Conservation (phyloP, 2,888 invertebrate genomes). For the Ormyrus nitidulus region DNA sequence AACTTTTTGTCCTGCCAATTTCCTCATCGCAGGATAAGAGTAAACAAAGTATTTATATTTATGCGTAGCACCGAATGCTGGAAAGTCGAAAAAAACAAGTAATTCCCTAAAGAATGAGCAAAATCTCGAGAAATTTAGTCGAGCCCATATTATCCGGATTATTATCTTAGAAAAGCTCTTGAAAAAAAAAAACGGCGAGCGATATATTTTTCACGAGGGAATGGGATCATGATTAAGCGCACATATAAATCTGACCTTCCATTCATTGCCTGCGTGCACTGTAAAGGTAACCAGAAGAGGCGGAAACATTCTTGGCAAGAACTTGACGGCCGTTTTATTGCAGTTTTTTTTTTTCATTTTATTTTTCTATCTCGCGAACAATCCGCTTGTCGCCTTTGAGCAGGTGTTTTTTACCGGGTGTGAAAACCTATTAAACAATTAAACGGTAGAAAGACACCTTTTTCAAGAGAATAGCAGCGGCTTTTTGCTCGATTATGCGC, state of each 20-base stretch:
- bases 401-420: slow-evolving; percentile 5
- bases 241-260: slow-evolving; percentile 23
- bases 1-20: no score
- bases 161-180: slow-evolving; percentile 17
- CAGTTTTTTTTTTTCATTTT: slow-evolving; percentile 3
- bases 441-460: slow-evolving; percentile 5
- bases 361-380: not conserved
- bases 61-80: no score
- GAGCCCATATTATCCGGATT: not conserved
- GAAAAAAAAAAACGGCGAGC: not conserved
- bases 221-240: slow-evolving; percentile 4
- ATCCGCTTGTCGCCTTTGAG: slow-evolving; percentile 9
- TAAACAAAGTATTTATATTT: no score
- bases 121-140: not conserved
- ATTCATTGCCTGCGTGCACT: slow-evolving; percentile 7
- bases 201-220: not conserved
- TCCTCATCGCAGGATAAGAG: no score
- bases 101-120: not conserved
- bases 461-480: not conserved
- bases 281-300: slow-evolving; percentile 36
- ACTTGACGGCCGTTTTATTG: slow-evolving; percentile 24
- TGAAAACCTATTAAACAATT: slow-evolving; percentile 26
- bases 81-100: no score
- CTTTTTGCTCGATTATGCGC: not conserved
- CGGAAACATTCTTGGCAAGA: slow-evolving; percentile 20